phyloP scores from a whole-genome alignment of 2,888 invertebrate species.

The Cataglyphis albicans region DNA sequence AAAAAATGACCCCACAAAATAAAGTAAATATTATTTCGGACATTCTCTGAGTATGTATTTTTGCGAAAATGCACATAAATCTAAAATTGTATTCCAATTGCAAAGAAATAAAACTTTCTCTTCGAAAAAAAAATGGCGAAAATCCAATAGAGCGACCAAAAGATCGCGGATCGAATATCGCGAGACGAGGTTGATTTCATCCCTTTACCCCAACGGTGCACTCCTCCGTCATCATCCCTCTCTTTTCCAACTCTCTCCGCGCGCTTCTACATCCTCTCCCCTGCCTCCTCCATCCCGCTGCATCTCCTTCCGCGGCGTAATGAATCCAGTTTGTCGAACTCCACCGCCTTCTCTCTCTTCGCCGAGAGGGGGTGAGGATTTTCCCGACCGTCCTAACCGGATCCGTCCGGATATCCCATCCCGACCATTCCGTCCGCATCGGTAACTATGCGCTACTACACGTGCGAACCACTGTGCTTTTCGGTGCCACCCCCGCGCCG shows the following conservation, averaged over 20 bases:
- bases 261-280: background rate
- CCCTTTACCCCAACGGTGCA: constrained; percentile 21
- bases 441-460: background rate
- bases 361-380: constrained; percentile 1
- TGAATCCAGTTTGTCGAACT: constrained; percentile 55
- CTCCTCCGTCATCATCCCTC: background rate
- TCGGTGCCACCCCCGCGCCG: constrained; percentile 42
- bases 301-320: constrained; percentile 25
- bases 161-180: background rate
- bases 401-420: constrained; percentile 1
- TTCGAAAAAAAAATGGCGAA: no score
- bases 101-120: background rate
- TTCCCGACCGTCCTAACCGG: constrained; percentile 37
- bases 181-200: constrained; percentile 10
- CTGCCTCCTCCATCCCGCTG: background rate
- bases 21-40: background rate
- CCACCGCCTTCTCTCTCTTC: constrained; percentile 43
- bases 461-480: constrained; percentile 48
- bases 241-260: background rate
- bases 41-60: background rate
- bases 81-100: background rate
- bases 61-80: background rate
- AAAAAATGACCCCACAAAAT: background rate
- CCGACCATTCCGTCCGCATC: constrained; percentile 13
- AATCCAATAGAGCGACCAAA: background rate